Percentiles rank a stretch among this genome's conserved stretches.
Conservation (phyloP, 1,140 invertebrate genomes). For the Thaumetopoea pityocampa region DNA sequence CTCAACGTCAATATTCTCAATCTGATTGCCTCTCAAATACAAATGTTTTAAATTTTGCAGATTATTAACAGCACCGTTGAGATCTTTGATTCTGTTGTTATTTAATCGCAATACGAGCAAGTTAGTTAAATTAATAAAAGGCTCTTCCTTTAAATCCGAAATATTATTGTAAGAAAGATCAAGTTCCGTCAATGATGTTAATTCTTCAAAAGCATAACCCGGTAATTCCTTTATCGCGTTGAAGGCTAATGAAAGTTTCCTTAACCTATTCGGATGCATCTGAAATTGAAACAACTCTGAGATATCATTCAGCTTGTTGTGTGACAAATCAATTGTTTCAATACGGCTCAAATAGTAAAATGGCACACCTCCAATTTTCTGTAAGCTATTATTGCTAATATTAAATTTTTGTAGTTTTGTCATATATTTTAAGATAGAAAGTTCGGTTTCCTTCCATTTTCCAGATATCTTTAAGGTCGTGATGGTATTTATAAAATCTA, state of each 20-base stretch:
- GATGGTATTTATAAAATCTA: constrained; percentile 30
- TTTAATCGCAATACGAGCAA: constrained; percentile 44
- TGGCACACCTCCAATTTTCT: constrained; percentile 30
- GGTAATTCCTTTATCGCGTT: constrained; percentile 43
- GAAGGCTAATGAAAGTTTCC: constrained; percentile 35
- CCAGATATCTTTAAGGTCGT: constrained; percentile 40
- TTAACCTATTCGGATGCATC: constrained; percentile 35
- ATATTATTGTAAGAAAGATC: constrained; percentile 57
- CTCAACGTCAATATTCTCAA: constrained; percentile 43
- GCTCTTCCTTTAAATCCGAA: constrained; percentile 41
- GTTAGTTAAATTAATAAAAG: constrained; percentile 48
- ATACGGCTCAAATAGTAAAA: constrained; percentile 38
- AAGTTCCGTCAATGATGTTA: constrained; percentile 43
- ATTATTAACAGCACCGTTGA: constrained; percentile 55
- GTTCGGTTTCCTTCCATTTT: constrained; percentile 37
- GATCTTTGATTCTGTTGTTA: constrained; percentile 51
- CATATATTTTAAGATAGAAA: constrained; percentile 43
- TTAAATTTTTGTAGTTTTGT: constrained; percentile 32
- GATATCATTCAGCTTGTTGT: constrained; percentile 43
- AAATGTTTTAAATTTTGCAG: constrained; percentile 48
- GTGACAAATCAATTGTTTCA: constrained; percentile 39
- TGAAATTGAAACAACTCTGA: constrained; percentile 48
- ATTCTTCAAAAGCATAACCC: constrained; percentile 38
- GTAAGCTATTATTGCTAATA: constrained; percentile 33
- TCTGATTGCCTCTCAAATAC: constrained; percentile 45